These are phyloP conservation scores for Rhyacichthys aspro DNA, from an alignment of 2,797 vertebrate genomes.

Conservation along the genomic window DNA sequence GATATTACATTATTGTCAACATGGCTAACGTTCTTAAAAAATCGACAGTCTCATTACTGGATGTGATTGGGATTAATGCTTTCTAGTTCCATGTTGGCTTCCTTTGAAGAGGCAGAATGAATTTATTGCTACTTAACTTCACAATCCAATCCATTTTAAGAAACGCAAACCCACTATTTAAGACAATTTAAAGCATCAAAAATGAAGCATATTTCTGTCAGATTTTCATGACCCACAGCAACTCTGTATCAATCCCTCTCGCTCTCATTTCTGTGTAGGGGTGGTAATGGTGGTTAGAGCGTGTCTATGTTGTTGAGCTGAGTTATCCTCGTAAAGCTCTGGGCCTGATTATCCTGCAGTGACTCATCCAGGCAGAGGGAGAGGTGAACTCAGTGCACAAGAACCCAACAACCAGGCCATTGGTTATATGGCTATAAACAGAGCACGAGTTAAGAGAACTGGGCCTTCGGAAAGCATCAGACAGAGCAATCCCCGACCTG, in stretches of 20 bases:
- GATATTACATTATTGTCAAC: background rate
- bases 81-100: background rate
- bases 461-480: conserved; percentile 45
- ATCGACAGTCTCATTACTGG: background rate
- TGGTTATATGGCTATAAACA: conserved; percentile 65
- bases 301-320: conserved; percentile 57
- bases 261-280: conserved; percentile 17
- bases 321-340: conserved; percentile 77
- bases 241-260: conserved; percentile 9
- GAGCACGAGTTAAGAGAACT: conserved; percentile 42
- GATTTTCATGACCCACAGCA: background rate
- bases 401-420: conserved; percentile 80
- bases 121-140: conserved; percentile 6
- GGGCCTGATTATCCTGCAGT: conserved; percentile 75
- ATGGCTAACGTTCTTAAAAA: conserved; percentile 1
- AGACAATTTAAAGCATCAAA: conserved; percentile 2
- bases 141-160: conserved; percentile 15
- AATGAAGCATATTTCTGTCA: conserved; percentile 6
- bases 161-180: conserved; percentile 3
- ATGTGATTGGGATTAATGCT: conserved; percentile 2
- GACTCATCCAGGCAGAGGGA: conserved; percentile 65
- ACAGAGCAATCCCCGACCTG: conserved; percentile 11
- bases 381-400: conserved; percentile 76
- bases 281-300: conserved; percentile 50
- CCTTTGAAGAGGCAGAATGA: conserved; percentile 8